Conservation (phyloP, 2,888 invertebrate species). For the Sarcophaga carnaria region DNA sequence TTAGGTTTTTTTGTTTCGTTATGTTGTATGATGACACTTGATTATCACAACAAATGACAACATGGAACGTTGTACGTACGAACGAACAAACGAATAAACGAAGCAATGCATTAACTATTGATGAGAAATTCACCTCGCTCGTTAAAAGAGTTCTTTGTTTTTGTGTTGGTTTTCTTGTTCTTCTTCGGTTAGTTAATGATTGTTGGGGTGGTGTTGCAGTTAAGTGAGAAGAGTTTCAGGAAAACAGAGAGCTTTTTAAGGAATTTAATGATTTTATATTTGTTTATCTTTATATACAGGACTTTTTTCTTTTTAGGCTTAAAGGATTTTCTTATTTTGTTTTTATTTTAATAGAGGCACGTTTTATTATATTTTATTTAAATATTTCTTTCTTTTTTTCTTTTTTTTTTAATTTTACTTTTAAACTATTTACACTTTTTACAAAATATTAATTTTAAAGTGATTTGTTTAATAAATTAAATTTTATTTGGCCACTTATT, state of each 20-base stretch:
- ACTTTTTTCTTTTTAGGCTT: conserved; percentile 10
- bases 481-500: conserved; percentile 43
- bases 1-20: background rate
- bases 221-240: background rate
- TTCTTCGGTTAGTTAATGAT: background rate
- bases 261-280: conserved; percentile 24
- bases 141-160: background rate
- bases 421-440: conserved; percentile 65
- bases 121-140: conserved; percentile 21
- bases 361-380: conserved; percentile 35
- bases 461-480: background rate
- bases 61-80: background rate
- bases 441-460: conserved; percentile 36
- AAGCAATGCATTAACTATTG: background rate
- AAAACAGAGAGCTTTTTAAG: conserved; percentile 5
- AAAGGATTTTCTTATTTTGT: conserved; percentile 19
- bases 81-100: conserved; percentile 1
- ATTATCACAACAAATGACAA: conserved; percentile 41
- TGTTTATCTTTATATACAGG: background rate
- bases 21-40: conserved; percentile 23
- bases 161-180: background rate
- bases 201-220: background rate
- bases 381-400: conserved; percentile 8
- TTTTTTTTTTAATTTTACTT: conserved; percentile 3
- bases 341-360: conserved; percentile 62